Evolutionary conservation across 2,888 invertebrate genomes (phyloP), one percentile per base, ranked within the genome.

Genomic region (Aromia moschata): DNA sequence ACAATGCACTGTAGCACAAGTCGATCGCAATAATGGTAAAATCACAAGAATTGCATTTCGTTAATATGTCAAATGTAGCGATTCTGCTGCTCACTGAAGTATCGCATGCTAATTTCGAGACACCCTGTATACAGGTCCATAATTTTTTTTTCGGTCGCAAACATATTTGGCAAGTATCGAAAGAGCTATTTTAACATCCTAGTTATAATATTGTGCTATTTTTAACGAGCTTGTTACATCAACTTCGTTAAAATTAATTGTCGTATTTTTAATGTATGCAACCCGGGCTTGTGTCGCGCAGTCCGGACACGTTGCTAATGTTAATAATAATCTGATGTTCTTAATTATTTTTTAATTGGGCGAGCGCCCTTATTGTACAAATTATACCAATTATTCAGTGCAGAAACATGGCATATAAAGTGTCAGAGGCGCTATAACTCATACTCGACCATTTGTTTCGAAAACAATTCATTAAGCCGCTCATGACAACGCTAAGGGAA

Each of bases 341-440:
- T 57, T 65, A 62, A 65, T 65, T 62, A 57, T 61, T 63, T 65
- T 65, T 65, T 65, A 65, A 65, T 65, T 65, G 37, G 15, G 40
- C 52, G 37, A 52, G 52, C 52, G 17, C 52, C 52, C 52, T 52
- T 52, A 52, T 52, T 40, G 11, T 31, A 41, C 41, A 31, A 40
- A 52, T 52, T 52, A 52, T 17, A 41, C 16, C 14, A 52, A 52
- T 52, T 52, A 41, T 31, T 52, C 52, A 31, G 2, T 18, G 41
- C 52, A 41, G 40, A 33, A 46, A 45, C 31, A 41, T 45, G 45
- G 7, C 15, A 31, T 31, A 16, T 16, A n/a, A 43, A 43, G 2
- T 38, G 49, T 31, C 31, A 7, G 16, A 30, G 15, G 20, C 1
- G 30, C 16, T 11, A 30, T 41, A 30, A 51, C 14, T 31, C 40